A percentile compares a stretch with the other conserved stretches of the same genome.
These are phyloP conservation scores for Liparis tanakae DNA, from an alignment of 2,797 vertebrate species.

Conservation along the genomic window DNA sequence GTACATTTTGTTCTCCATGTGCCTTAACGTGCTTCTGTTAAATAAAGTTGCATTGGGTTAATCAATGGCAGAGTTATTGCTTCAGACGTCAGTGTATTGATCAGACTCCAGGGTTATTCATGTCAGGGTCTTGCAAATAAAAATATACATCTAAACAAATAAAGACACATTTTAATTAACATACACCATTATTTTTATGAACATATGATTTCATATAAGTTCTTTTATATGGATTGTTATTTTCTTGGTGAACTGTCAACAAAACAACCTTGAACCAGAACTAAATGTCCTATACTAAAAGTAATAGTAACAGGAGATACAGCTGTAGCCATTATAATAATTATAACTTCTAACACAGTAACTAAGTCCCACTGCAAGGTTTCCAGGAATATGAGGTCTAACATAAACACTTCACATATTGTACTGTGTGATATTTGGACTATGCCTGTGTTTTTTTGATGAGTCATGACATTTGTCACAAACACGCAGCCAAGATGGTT, in stretches of 20 bases:
- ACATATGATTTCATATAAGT: background rate
- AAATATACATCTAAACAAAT: background rate
- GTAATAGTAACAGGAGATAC: background rate
- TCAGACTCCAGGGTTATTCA: background rate
- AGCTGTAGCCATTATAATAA: background rate
- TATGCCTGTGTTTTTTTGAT: constrained; percentile 8
- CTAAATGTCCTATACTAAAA: background rate
- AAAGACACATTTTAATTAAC: background rate
- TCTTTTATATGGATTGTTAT: background rate
- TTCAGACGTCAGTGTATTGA: background rate
- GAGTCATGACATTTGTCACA: constrained; percentile 28
- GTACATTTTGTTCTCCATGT: too few species aligned
- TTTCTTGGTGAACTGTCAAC: background rate
- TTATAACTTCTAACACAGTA: background rate
- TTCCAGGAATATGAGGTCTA: background rate
- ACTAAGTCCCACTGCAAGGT: background rate
- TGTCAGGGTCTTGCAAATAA: background rate
- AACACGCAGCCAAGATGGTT: constrained; percentile 1
- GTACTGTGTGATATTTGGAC: background rate
- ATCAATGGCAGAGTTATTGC: background rate
- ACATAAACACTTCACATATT: background rate
- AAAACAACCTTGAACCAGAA: background rate
- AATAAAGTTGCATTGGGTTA: background rate
- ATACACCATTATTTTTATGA: background rate
- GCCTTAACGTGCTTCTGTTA: too few species aligned